A percentile compares a stretch with the other conserved stretches of the same genome.
Evolutionary conservation across 1,140 invertebrate genomes (phyloP).

Genomic region (Dendrolimus punctatus): DNA sequence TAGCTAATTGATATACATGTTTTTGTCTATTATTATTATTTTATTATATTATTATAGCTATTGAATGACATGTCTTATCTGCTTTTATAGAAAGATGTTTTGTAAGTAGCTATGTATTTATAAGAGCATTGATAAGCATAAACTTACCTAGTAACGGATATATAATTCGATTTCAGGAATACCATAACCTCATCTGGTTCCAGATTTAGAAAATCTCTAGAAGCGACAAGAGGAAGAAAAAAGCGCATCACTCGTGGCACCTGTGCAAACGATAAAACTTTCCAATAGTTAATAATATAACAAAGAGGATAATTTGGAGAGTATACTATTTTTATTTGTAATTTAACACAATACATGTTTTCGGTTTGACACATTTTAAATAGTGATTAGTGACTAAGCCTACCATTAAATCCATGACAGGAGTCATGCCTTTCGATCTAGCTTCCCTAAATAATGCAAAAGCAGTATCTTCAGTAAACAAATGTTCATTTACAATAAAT

Average conservation of each 20-base stretch:
- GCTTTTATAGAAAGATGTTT: too few relatives aligned
- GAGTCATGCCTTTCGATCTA: constrained; percentile 66
- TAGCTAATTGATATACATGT: too few relatives aligned
- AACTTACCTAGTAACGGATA: constrained; percentile 79
- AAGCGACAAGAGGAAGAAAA: constrained; percentile 80
- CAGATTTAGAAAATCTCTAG: constrained; percentile 78
- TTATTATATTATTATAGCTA: too few relatives aligned
- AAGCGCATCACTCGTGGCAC: constrained; percentile 79
- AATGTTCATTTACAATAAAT: constrained; percentile 77
- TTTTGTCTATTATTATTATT: too few relatives aligned
- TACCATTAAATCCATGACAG: constrained; percentile 80
- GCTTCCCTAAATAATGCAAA: constrained; percentile 79
- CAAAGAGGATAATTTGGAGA: neutral
- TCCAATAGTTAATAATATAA: neutral
- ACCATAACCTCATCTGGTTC: constrained; percentile 75
- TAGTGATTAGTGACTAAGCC: neutral
- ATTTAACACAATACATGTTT: too few relatives aligned
- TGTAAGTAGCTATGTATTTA: too few relatives aligned
- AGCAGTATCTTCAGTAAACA: constrained; percentile 81
- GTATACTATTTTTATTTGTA: too few relatives aligned
- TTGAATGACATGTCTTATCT: too few relatives aligned
- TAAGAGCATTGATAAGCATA: too few relatives aligned
- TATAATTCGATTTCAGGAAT: constrained; percentile 78
- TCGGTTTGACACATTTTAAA: too few relatives aligned
- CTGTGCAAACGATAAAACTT: constrained; percentile 23